Evolutionary conservation across 2,113 vertebrate genomes (phyloP), one percentile per base, ranked within the genome.

Genomic region (Argyrosomus japonicus): DNA sequence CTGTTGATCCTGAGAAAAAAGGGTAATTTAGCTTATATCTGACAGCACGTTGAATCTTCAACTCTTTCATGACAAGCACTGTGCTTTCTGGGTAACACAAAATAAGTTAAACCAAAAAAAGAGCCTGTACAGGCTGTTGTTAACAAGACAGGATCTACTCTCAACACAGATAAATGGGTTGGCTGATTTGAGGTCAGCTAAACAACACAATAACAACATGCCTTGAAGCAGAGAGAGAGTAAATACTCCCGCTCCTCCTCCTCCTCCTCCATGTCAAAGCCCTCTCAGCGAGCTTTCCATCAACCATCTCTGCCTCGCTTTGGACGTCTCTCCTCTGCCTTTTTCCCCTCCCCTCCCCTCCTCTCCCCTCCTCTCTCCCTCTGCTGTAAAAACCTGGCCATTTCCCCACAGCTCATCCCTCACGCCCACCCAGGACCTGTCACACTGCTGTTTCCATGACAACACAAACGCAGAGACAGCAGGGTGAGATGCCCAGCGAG

Each of bases 371-470:
- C 61, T 47, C 85, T 61, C 80, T 68, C 71, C 73, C 86, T 73
- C 51, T 32, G 85, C 89, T 89, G 87, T 87, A 83, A 89, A 93
- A 94, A 87, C 88, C 92, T 88, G 86, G 91, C 92, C 93, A 93
- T 94, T 94, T 94, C 89, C 93, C 92, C 92, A 87, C 91, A 89
- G 91, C 93, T 94, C 93, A 93, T 95, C 92, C 88, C 89, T 94
- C 93, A 94, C 88, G 89, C 91, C 91, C 89, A 95, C 94, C 92
- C 85, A 89, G 88, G 93, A 93, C 90, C 93, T 91, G 90, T 94
- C 94, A 94, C 91, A 90, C 71, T 68, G 76, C 90, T 93, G 94
- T 95, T 95, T 90, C 95, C 94, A 93, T 95, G 93, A 92, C 93
- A 77, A 94, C 94, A 61, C 88, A 75, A 93, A 93, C 79, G 84